Conservation (phyloP, 2,888 invertebrate species). For the Polia nebulosa region DNA sequence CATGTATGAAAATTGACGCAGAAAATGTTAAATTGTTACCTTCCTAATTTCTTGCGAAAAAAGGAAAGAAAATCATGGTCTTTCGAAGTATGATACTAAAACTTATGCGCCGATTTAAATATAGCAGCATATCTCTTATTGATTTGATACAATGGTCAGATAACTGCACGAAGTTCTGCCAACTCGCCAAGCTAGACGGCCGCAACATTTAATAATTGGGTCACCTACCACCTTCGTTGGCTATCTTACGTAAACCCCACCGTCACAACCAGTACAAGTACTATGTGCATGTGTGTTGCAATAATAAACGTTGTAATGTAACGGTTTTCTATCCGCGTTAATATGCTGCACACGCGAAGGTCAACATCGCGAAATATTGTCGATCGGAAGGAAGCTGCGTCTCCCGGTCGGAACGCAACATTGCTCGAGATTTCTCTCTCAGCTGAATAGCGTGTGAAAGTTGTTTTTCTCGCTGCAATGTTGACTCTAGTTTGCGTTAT, state of each 20-base stretch:
- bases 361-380: conserved; percentile 60
- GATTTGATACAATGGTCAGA: conserved; percentile 13
- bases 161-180: conserved; percentile 14
- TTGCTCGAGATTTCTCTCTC: conserved; percentile 81
- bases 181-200: conserved; percentile 40
- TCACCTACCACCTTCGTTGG: conserved; percentile 78
- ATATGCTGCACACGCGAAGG: conserved; percentile 73
- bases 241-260: conserved; percentile 85
- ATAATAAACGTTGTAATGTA: conserved; percentile 70
- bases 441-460: conserved; percentile 84
- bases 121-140: conserved; percentile 1
- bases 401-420: conserved; percentile 61
- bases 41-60: too few relatives aligned
- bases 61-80: not conserved
- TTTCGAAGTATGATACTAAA: not conserved
- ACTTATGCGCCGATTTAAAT: not conserved
- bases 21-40: not conserved
- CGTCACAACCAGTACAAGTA: conserved; percentile 82
- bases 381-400: conserved; percentile 80
- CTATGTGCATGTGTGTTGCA: conserved; percentile 78
- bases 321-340: conserved; percentile 72
- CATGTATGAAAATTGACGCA: conserved; percentile 1
- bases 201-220: conserved; percentile 84
- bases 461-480: conserved; percentile 82
- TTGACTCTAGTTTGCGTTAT: conserved; percentile 61